phyloP scores from a whole-genome alignment of 30 jellyfish, hydroid and myxozoan genomes.

The Haliclystus octoradiatus region DNA sequence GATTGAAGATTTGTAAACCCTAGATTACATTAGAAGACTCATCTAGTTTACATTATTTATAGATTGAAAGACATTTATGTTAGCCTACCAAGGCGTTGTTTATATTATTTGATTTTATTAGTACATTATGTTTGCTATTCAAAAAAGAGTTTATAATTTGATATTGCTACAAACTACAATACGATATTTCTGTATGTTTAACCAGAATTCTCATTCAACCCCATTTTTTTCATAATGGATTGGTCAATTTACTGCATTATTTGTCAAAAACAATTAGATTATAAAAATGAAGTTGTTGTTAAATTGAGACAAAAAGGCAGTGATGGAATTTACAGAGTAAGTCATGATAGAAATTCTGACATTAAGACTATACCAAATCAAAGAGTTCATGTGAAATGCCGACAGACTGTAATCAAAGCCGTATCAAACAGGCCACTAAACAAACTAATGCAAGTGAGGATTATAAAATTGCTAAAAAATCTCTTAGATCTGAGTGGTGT shows the following conservation, averaged over 20 bases:
- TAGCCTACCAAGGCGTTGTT: too few relatives aligned
- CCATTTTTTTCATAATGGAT: too few relatives aligned
- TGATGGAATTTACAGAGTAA: constrained; percentile 9
- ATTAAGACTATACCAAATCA: constrained; percentile 9
- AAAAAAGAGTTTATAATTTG: too few relatives aligned
- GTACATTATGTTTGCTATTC: too few relatives aligned
- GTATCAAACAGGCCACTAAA: constrained; percentile 9
- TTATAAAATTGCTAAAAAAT: background rate
- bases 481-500: background rate
- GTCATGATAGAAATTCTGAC: constrained; percentile 9
- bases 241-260: constrained; percentile 1
- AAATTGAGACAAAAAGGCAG: constrained; percentile 17
- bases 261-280: constrained; percentile 2
- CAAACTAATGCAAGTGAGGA: background rate
- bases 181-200: too few relatives aligned
- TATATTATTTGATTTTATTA: too few relatives aligned
- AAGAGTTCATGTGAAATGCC: constrained; percentile 11
- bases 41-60: too few relatives aligned
- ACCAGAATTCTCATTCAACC: too few relatives aligned
- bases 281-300: background rate
- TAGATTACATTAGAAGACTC: too few relatives aligned
- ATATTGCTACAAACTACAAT: too few relatives aligned
- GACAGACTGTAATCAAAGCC: constrained; percentile 10
- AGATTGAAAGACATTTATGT: too few relatives aligned
- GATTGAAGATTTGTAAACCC: too few relatives aligned